A percentile compares a stretch with the other conserved stretches of the same genome.
These are phyloP conservation scores for Caenorhabditis japonica DNA, from an alignment of 2,888 invertebrate species.

Conservation along the genomic window DNA sequence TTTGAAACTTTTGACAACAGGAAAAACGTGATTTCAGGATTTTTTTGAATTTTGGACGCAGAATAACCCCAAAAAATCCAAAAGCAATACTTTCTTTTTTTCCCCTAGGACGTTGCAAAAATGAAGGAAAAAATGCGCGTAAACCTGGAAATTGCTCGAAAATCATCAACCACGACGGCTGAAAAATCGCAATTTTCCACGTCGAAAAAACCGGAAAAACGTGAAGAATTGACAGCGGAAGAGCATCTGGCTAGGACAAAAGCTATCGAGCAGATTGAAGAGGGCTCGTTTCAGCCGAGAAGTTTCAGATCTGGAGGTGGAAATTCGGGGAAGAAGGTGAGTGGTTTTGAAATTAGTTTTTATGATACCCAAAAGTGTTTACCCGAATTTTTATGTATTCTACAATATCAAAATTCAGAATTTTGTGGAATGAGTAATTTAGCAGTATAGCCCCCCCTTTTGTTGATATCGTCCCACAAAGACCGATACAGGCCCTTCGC, in stretches of 20 bases:
- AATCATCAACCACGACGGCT: neutral
- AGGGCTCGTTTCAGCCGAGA: constrained; percentile 35
- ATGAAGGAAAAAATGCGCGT: constrained; percentile 51
- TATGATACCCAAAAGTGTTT: no score
- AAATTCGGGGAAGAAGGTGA: constrained; percentile 10
- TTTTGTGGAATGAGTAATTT: no score
- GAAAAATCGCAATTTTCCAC: constrained; percentile 2
- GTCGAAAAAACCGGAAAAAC: constrained; percentile 3
- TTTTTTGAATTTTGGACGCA: no score
- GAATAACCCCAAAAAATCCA: neutral
- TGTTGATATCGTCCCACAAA: no score
- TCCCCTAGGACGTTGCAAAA: constrained; percentile 37
- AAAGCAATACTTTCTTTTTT: constrained; percentile 2
- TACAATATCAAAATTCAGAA: neutral
- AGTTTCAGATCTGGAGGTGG: constrained; percentile 23
- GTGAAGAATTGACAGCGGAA: constrained; percentile 20
- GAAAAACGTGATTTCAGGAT: no score
- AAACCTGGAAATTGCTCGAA: constrained; percentile 27
- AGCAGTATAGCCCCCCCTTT: no score
- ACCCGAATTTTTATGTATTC: neutral
- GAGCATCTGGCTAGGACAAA: constrained; percentile 32
- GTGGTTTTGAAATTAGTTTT: neutral
- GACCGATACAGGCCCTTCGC: no score
- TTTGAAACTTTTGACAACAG: no score
- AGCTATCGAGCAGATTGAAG: constrained; percentile 43